Evolutionary conservation across 2,113 vertebrate species (phyloP), one percentile per base, ranked within the genome.

Genomic region (Cacatua alba): DNA sequence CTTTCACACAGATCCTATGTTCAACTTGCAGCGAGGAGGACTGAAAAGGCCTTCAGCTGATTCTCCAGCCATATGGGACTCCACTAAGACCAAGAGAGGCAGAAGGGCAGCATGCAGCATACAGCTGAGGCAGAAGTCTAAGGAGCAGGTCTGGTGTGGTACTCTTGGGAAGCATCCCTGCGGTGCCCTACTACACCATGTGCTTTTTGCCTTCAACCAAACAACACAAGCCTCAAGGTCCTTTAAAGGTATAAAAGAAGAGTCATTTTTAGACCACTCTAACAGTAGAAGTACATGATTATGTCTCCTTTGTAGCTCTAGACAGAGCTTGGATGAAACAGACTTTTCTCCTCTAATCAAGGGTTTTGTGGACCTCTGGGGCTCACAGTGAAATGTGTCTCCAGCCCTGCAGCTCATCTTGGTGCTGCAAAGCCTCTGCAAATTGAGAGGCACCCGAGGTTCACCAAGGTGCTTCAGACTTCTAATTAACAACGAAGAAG

Each of bases 391-490:
- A 64, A 77, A 57, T 8, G 3, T 0, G 5, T 72, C 46, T 28
- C 41, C 57, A 94, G 57, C 48, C 41, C 57, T 44, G 62, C 39
- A 82, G 86, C 69, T 86, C 6, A 0, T 67, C 84, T 83, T 33
- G 19, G 86, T 33, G 69, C 74, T 41, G 84, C 59, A 77, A 94
- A 91, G 46, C 46, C 49, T 92, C 69, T 75, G 68, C 92, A 95
- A 92, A 94, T 31, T 60, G 71, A 82, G 70, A 90, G 53, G 74
- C 48, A 91, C 67, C 71, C 18, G n/a, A 87, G 70, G 82, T 63
- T 95, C 92, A 90, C 35, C 76, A 71, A 82, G 80, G 76, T 78
- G 76, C 51, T 83, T 84, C 82, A 84, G 71, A 53, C 68, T 48
- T 16, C 52, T 92, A 92, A 96, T 94, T 92, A 96, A 91, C 35